These are phyloP conservation scores for Cercopithecus mona DNA, from an alignment of 2,113 vertebrate genomes.

Conservation along the genomic window DNA sequence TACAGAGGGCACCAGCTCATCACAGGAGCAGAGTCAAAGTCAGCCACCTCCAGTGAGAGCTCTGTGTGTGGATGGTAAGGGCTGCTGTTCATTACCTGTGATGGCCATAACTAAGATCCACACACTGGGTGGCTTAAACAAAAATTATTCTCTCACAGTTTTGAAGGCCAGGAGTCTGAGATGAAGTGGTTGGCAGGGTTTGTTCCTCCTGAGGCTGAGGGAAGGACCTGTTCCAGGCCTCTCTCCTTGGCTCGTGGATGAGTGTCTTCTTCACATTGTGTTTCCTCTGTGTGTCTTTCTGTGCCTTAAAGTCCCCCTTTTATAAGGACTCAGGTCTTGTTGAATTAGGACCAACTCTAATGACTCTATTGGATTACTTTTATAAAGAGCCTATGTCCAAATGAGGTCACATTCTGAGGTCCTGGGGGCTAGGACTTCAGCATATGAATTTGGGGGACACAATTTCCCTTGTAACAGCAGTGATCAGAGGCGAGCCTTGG, in stretches of 20 bases:
- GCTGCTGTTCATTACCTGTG: background rate
- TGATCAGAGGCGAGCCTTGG: background rate
- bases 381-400: background rate
- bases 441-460: background rate
- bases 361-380: background rate
- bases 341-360: background rate
- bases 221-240: no score
- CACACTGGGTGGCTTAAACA: rapidly evolving
- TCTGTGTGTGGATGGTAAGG: rapidly evolving
- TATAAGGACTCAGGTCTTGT: background rate
- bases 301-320: background rate
- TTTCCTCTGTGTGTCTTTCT: background rate
- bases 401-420: background rate
- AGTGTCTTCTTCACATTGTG: no score
- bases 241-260: no score
- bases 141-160: no score
- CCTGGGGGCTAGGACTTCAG: background rate
- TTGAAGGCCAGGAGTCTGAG: background rate
- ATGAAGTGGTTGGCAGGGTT: rapidly evolving
- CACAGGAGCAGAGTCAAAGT: background rate
- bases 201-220: background rate
- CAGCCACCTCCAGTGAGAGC: background rate
- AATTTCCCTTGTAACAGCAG: rapidly evolving
- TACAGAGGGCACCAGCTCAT: background rate
- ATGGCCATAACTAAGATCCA: background rate